Percentiles rank a stretch among this genome's conserved stretches.
phyloP scores from a whole-genome alignment of 2,113 vertebrate genomes.

The Carassius carassius region DNA sequence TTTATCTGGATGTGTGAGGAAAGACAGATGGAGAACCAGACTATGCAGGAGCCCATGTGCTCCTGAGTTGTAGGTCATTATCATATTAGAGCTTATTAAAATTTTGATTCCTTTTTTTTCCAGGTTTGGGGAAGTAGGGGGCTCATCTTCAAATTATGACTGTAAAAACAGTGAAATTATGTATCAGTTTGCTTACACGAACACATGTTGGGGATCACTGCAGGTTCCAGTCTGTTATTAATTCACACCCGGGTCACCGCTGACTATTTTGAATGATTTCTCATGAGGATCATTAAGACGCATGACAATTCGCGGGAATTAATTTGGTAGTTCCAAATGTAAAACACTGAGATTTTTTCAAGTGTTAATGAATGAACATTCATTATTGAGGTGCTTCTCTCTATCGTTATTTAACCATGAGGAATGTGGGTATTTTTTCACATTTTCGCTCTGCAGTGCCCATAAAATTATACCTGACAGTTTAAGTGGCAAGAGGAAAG shows the following conservation, averaged over 20 bases:
- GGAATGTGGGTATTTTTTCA: background rate
- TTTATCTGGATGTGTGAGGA: constrained; percentile 28
- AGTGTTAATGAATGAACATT: constrained; percentile 2
- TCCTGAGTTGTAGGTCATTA: constrained; percentile 6
- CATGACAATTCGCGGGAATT: background rate
- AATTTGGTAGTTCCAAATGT: background rate
- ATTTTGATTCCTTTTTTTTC: background rate
- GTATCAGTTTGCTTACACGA: background rate
- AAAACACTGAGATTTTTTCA: background rate
- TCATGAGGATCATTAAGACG: constrained; percentile 5
- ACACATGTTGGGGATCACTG: background rate
- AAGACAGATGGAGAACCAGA: constrained; percentile 24
- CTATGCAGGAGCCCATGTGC: background rate
- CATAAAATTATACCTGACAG: constrained; percentile 19
- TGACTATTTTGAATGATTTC: constrained; percentile 31
- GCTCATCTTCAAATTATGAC: background rate
- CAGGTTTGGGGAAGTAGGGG: background rate
- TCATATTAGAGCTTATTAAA: constrained; percentile 35
- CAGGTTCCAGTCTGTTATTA: constrained; percentile 21
- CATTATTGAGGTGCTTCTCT: constrained; percentile 6
- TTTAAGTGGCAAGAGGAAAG: constrained; percentile 4
- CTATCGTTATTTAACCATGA: background rate
- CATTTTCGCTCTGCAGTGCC: background rate
- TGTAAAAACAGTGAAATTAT: background rate
- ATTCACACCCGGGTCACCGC: constrained; percentile 2